A percentile compares a stretch with the other conserved stretches of the same genome.
Conservation (phyloP, 1,140 invertebrate species). For the Drosophila mojavensis region DNA sequence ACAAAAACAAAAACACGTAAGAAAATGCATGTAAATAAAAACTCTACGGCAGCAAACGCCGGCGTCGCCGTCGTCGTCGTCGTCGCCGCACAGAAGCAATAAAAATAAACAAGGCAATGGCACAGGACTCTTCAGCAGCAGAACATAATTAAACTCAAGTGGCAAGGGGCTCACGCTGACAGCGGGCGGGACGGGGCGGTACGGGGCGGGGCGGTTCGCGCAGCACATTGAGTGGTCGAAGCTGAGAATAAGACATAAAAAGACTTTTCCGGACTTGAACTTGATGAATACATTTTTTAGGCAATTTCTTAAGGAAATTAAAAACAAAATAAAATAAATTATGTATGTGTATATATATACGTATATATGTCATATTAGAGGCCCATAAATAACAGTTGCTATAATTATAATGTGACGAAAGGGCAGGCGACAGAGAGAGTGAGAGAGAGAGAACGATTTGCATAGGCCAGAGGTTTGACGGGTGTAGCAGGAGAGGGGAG, state of each 20-base stretch:
- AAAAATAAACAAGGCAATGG: conserved; percentile 80
- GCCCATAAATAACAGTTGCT: too few species aligned
- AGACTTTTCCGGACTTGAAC: not conserved
- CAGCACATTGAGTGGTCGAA: not conserved
- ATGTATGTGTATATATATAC: too few species aligned
- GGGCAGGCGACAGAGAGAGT: too few species aligned
- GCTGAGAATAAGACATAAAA: not conserved
- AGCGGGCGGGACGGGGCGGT: not conserved
- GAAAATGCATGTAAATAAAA: conserved; percentile 75
- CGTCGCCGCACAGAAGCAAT: conserved; percentile 56
- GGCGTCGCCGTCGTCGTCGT: too few species aligned
- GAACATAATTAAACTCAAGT: conserved; percentile 72
- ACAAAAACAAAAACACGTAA: not conserved
- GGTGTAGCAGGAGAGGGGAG: too few species aligned
- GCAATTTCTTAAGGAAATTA: too few species aligned
- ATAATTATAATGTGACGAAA: too few species aligned
- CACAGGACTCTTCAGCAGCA: conserved; percentile 67
- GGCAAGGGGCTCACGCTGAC: conserved; percentile 7
- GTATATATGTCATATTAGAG: too few species aligned
- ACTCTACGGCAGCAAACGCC: conserved; percentile 23
- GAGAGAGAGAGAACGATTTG: too few species aligned
- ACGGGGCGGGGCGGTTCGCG: not conserved
- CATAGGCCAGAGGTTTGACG: too few species aligned
- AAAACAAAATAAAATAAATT: too few species aligned
- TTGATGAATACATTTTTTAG: too few species aligned